Percentiles rank a stretch among this genome's conserved stretches.
phyloP scores from a whole-genome alignment of 2,888 invertebrate genomes.

The Tetramorium bicarinatum region DNA sequence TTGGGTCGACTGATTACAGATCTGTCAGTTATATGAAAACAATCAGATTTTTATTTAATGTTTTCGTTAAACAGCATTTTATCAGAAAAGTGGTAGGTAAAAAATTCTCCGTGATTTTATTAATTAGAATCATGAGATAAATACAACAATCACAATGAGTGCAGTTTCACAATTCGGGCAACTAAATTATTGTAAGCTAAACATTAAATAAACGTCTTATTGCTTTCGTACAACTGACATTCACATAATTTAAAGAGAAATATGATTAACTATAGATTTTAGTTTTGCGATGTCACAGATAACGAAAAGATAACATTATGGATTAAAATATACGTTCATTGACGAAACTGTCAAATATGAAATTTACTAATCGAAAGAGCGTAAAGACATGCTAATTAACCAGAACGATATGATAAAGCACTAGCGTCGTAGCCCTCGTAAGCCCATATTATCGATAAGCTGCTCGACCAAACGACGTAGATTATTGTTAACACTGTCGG shows the following conservation, averaged over 20 bases:
- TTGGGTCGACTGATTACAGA: too few species aligned
- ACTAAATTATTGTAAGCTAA: too few species aligned
- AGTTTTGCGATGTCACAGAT: too few species aligned
- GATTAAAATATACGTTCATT: background rate
- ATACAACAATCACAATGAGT: background rate
- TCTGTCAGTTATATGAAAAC: too few species aligned
- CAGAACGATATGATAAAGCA: background rate
- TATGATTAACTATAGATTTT: too few species aligned
- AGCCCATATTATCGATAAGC: constrained; percentile 18
- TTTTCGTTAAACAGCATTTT: too few species aligned
- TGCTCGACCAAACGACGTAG: constrained; percentile 9
- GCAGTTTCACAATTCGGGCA: background rate
- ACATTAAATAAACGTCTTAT: too few species aligned
- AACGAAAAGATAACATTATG: too few species aligned
- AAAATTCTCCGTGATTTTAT: background rate
- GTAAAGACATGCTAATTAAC: background rate
- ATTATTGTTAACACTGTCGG: background rate
- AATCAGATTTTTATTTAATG: too few species aligned
- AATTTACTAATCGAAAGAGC: background rate
- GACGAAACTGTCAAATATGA: background rate
- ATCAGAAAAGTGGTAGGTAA: too few species aligned
- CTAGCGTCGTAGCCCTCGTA: constrained; percentile 43
- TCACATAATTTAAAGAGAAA: too few species aligned
- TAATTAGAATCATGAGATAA: background rate
- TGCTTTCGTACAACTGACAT: too few species aligned